Percentiles rank a stretch among this genome's conserved stretches.
These are phyloP conservation scores for Stegastes partitus DNA, from an alignment of 2,113 vertebrate species.

Conservation along the genomic window DNA sequence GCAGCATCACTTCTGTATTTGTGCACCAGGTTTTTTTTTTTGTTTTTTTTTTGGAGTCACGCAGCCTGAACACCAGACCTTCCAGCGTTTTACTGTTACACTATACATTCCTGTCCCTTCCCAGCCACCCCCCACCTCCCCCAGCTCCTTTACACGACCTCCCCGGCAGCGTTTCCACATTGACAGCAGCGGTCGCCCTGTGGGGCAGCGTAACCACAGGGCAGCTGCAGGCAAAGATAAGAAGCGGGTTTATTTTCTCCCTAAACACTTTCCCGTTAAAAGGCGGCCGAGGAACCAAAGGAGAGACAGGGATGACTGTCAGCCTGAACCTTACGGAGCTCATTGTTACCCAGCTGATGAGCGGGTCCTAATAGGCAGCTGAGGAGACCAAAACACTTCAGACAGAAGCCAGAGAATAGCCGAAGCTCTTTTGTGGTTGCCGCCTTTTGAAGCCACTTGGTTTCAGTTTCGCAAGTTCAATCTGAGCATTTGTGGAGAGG, in stretches of 20 bases:
- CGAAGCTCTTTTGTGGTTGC: slow-evolving; percentile 14
- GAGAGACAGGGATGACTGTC: slow-evolving; percentile 39
- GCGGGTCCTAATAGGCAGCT: slow-evolving; percentile 35
- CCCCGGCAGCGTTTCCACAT: slow-evolving; percentile 46
- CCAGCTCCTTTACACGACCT: slow-evolving; percentile 52
- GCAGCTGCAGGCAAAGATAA: slow-evolving; percentile 78
- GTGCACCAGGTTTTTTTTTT: no score
- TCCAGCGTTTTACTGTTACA: not conserved
- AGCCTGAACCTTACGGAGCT: slow-evolving; percentile 36
- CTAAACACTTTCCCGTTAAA: slow-evolving; percentile 60
- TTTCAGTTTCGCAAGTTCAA: slow-evolving; percentile 4
- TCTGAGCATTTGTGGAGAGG: slow-evolving; percentile 7
- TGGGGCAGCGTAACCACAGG: slow-evolving; percentile 51
- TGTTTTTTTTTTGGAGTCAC: slow-evolving; percentile 22
- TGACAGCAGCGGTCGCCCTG: slow-evolving; percentile 64
- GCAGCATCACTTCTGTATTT: not conserved
- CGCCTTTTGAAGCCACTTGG: not conserved
- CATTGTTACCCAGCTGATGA: slow-evolving; percentile 66
- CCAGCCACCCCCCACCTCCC: slow-evolving; percentile 6
- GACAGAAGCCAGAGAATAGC: slow-evolving; percentile 16
- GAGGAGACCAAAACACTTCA: slow-evolving; percentile 28
- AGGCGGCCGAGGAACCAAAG: slow-evolving; percentile 49
- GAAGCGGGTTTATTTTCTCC: slow-evolving; percentile 66
- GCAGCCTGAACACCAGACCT: not conserved
- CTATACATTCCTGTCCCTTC: slow-evolving; percentile 21